These are phyloP conservation scores for Nomada flava DNA, from an alignment of 2,888 invertebrate genomes.

Conservation along the genomic window DNA sequence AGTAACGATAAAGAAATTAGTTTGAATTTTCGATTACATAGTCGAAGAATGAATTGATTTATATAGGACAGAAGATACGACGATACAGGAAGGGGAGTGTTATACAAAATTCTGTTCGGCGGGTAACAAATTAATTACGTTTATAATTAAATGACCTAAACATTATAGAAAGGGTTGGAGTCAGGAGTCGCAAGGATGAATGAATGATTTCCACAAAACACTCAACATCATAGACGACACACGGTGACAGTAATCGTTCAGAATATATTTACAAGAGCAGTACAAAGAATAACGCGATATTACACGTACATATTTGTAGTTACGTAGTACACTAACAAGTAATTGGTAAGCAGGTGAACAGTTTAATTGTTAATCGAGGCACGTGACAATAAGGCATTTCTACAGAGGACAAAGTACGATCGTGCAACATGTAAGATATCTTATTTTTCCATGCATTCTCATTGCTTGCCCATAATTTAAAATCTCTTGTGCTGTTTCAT, in stretches of 20 bases:
- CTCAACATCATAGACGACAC: conserved; percentile 51
- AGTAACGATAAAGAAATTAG: too few relatives aligned
- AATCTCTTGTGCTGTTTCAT: background rate
- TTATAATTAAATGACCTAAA: too few relatives aligned
- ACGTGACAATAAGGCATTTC: conserved; percentile 82
- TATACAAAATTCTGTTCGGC: too few relatives aligned
- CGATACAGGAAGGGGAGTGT: too few relatives aligned
- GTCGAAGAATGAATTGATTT: too few relatives aligned
- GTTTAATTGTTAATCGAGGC: conserved; percentile 81
- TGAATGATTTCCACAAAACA: background rate
- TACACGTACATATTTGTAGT: conserved; percentile 76
- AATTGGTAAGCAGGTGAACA: conserved; percentile 80
- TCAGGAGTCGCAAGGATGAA: too few relatives aligned
- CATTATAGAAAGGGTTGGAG: too few relatives aligned
- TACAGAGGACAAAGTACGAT: conserved; percentile 76
- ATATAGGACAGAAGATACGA: too few relatives aligned
- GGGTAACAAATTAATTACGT: too few relatives aligned
- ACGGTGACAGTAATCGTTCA: conserved; percentile 77
- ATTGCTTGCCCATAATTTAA: background rate
- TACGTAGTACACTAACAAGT: conserved; percentile 78
- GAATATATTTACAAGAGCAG: conserved; percentile 81
- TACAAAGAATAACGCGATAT: conserved; percentile 81
- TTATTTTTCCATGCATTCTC: background rate
- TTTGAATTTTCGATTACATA: too few relatives aligned
- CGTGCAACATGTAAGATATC: conserved; percentile 66